Base-by-base conservation (phyloP, 2,888 invertebrate genomes). In the Oscheius sp. region DNA sequence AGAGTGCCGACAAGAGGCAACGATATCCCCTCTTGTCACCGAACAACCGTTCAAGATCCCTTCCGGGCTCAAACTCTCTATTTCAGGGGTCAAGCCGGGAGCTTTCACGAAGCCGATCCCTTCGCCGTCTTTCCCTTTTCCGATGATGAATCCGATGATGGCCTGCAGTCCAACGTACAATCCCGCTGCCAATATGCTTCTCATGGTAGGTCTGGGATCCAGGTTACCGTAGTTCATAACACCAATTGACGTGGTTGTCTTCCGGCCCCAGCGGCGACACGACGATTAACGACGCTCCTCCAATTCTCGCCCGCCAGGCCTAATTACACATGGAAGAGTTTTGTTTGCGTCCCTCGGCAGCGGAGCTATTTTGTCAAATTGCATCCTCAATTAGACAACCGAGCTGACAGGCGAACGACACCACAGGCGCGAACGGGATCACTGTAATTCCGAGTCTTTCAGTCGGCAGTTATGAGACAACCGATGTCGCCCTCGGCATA, bases 111-210 rank as follows among this genome's bases (percentile, higher is more conserved):
- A 58, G 48, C 65, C 70, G 29, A 23, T 29, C 25, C n/a, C 61
- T 15, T 76, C 76, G 20, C 76, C 76, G 25, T 72, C 74, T 10
- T 76, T 74, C 61, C 69, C 68, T 31, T 61, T 45, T 27, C 46
- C 72, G 17, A 27, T 17, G 25, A 23, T n/a, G 52, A 34, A 34
- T n/a, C 58, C 58, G 6, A 17, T 33, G 55, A 20, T 61, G 42
- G 27, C 15, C 29, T 29, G 20, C 42, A 66, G 66, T 37, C 66
- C 66, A 10, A 45, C 45, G 25, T 66, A 48, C 45, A 61, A 53
- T 42, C 55, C 57, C 6, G n/a, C n/a, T n/a, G n/a, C n/a, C n/a
- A n/a, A 45, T 25, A 15, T 42, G 42, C 42, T 23, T 57, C 34
- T 57, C 23, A 23, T 34, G 37, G 37, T 34, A 37, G 25, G 57